phyloP scores from a whole-genome alignment of 2,888 invertebrate species.

The Panzeria rudis region DNA sequence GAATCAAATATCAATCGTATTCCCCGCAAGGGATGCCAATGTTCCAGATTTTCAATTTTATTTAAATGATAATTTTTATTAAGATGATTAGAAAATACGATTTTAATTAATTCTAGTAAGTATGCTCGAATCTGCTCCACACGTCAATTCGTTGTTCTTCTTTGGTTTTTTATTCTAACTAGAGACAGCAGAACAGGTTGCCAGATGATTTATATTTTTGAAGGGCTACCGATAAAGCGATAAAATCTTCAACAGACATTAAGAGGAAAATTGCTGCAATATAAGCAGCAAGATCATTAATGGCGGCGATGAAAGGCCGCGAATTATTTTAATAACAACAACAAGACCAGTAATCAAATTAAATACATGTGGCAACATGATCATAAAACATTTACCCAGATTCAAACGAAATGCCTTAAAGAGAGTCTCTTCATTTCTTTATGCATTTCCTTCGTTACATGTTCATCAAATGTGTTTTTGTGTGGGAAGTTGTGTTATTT shows the following conservation, averaged over 20 bases:
- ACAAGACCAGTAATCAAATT: slow-evolving; percentile 8
- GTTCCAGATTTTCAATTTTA: too few species aligned
- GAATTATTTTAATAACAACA: slow-evolving; percentile 9
- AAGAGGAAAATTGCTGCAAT: slow-evolving; percentile 14
- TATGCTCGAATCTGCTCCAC: too few species aligned
- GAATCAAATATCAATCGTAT: too few species aligned
- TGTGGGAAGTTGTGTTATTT: slow-evolving; percentile 25
- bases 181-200: too few species aligned
- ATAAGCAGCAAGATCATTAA: slow-evolving; percentile 12
- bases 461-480: slow-evolving; percentile 29
- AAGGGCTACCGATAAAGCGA: neutral
- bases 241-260: neutral
- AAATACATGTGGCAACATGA: slow-evolving; percentile 59
- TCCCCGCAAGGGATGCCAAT: too few species aligned
- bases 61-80: too few species aligned
- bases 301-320: slow-evolving; percentile 55
- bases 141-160: too few species aligned
- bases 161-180: too few species aligned
- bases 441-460: slow-evolving; percentile 17
- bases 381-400: slow-evolving; percentile 48
- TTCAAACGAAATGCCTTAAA: slow-evolving; percentile 46
- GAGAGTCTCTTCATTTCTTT: neutral
- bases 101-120: too few species aligned
- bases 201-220: too few species aligned
- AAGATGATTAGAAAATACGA: too few species aligned